Evolutionary conservation across 1,140 invertebrate species (phyloP), one percentile per base, ranked within the genome.

Genomic region (Caenorhabditis latens): DNA sequence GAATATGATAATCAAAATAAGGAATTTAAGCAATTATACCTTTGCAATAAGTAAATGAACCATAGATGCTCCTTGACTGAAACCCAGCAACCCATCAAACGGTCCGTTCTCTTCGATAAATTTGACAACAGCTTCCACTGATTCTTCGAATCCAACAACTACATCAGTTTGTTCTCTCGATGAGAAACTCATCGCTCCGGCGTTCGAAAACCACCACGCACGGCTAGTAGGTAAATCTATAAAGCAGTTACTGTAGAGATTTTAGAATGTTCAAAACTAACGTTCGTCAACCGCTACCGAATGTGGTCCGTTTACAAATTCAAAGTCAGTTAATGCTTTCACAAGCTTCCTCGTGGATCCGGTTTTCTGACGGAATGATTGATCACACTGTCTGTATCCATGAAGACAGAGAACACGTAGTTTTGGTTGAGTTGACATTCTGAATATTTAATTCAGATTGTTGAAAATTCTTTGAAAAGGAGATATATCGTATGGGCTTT

Each of bases 1-100:
- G 4, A 24, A 50, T 50, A 24, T 24, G 16, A 1, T 32, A 32
- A 32, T 32, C 32, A 9, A 79, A 50, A 24, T 13, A 9, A 9
- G n/a, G 7, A 79, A 13, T 4, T 3, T 21, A 4, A 4, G 8
- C 16, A 14, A 19, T 24, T 21, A 21, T 43, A 79, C 82, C 57
- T 79, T 83, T 19, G 86, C 86, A 50, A 86, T 21, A 16, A 86
- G 86, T 21, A 86, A 57, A 65, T 86, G 86, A 84, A 86, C 86
- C 86, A 86, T 86, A 6, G 86, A 86, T 11, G 86, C 86, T 16
- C 86, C 86, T 55, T 86, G 86, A 83, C 86, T 86, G 57, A 86
- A 86, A 21, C 86, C 86, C 11, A 86, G 21, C 24, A 86, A 19
- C 8, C 86, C 86, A 57, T 86, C 86, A 21, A 86, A 86, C 0